Conservation (phyloP, 2,888 invertebrate genomes). For the Seladonia tumulorum region DNA sequence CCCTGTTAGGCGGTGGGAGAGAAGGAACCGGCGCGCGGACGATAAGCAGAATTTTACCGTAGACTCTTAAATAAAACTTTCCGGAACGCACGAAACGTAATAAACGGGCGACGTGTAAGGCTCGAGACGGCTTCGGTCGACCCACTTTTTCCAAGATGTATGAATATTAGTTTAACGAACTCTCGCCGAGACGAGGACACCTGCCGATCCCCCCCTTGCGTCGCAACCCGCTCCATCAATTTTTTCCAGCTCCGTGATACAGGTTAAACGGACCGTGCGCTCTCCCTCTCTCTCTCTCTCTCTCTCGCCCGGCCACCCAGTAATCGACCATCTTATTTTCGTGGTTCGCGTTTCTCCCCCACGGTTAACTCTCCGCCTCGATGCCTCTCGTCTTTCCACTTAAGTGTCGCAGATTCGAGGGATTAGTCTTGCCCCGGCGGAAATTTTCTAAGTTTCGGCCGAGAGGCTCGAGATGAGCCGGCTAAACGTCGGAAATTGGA, state of each 20-base stretch:
- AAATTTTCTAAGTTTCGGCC: conserved; percentile 6
- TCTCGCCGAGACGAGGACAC: conserved; percentile 33
- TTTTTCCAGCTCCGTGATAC: conserved; percentile 6
- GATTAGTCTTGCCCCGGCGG: background rate
- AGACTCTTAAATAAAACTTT: conserved; percentile 15
- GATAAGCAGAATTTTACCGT: conserved; percentile 14
- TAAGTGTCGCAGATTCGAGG: background rate
- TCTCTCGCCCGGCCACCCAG: background rate
- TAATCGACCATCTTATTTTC: conserved; percentile 48
- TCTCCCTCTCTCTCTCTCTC: background rate
- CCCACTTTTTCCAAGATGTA: conserved; percentile 49
- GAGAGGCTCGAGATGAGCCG: background rate
- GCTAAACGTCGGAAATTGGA: background rate
- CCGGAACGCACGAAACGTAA: conserved; percentile 16
- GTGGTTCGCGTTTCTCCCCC: conserved; percentile 12
- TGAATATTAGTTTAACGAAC: conserved; percentile 61
- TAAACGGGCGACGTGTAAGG: conserved; percentile 8
- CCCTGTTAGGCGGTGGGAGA: background rate
- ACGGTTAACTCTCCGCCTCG: background rate
- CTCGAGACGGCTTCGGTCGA: conserved; percentile 24
- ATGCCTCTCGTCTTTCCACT: background rate
- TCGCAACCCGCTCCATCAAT: background rate
- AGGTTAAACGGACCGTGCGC: conserved; percentile 32
- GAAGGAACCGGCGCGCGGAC: background rate
- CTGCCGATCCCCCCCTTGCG: background rate